A percentile compares a stretch with the other conserved stretches of the same genome.
Evolutionary conservation across 2,113 vertebrate species (phyloP).

Genomic region (Centrocercus urophasianus): DNA sequence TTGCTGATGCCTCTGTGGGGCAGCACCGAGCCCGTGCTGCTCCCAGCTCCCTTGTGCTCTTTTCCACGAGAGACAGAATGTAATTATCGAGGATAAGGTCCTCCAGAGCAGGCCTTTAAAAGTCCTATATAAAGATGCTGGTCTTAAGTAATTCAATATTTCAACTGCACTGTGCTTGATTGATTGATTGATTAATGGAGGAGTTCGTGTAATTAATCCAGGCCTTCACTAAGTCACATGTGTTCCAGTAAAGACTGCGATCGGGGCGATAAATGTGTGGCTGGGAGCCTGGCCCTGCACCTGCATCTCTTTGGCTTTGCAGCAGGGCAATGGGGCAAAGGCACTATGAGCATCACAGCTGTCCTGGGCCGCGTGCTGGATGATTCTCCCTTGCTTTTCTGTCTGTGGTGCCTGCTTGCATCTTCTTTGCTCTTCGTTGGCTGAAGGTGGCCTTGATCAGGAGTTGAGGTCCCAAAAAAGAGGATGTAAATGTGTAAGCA

Average conservation of each 20-base stretch:
- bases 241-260: constrained; percentile 48
- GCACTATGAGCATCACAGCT: background rate
- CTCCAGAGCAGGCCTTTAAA: constrained; percentile 67
- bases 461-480: background rate
- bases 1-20: background rate
- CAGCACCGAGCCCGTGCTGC: background rate
- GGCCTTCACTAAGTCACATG: constrained; percentile 70
- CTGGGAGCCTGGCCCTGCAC: background rate
- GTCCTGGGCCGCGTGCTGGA: background rate
- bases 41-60: constrained; percentile 8
- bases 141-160: constrained; percentile 73
- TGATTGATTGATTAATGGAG: constrained; percentile 74
- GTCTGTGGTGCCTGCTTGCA: constrained; percentile 17
- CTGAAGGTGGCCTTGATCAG: rapidly evolving
- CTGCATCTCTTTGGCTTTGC: background rate
- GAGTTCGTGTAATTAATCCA: constrained; percentile 72
- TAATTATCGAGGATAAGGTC: constrained; percentile 43
- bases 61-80: constrained; percentile 38
- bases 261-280: background rate
- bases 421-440: background rate
- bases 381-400: constrained; percentile 14
- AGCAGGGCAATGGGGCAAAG: background rate
- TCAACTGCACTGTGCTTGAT: constrained; percentile 67
- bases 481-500: background rate
- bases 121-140: constrained; percentile 69